A percentile compares a stretch with the other conserved stretches of the same genome.
phyloP scores from a whole-genome alignment of 2,113 vertebrate species.

The Oreochromis niloticus region DNA sequence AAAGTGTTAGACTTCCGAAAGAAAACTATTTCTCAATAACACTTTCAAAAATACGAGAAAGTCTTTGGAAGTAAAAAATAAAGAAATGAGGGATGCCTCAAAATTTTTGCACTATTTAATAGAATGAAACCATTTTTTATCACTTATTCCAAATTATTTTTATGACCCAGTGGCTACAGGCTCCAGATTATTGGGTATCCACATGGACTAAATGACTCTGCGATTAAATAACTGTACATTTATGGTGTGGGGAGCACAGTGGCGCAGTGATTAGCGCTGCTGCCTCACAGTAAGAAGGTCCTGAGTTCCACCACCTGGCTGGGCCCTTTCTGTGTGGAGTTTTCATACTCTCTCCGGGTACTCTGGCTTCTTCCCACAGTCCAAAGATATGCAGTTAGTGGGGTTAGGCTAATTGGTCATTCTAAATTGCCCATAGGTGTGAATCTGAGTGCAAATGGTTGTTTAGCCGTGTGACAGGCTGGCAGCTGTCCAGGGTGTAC shows the following conservation, averaged over 20 bases:
- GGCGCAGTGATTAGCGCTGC: not conserved
- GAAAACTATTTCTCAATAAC: not conserved
- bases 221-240: fast-evolving
- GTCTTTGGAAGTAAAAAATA: not conserved
- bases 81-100: not conserved
- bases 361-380: not conserved
- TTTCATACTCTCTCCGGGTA: not conserved
- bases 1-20: not conserved
- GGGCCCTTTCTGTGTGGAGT: not conserved
- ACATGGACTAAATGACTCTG: not conserved
- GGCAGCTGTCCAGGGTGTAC: not conserved
- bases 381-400: not conserved
- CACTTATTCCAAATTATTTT: fast-evolving
- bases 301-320: not conserved
- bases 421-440: not conserved
- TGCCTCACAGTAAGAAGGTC: not conserved
- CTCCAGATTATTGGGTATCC: not conserved
- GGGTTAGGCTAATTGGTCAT: fast-evolving
- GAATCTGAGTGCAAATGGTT: not conserved
- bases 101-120: not conserved
- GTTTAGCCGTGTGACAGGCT: not conserved
- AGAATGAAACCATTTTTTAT: not conserved
- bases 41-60: not conserved
- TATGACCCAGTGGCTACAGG: not conserved
- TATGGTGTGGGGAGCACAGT: not conserved